Evolutionary conservation across 1,140 invertebrate species (phyloP).

Genomic region (Papilio aristodemus): DNA sequence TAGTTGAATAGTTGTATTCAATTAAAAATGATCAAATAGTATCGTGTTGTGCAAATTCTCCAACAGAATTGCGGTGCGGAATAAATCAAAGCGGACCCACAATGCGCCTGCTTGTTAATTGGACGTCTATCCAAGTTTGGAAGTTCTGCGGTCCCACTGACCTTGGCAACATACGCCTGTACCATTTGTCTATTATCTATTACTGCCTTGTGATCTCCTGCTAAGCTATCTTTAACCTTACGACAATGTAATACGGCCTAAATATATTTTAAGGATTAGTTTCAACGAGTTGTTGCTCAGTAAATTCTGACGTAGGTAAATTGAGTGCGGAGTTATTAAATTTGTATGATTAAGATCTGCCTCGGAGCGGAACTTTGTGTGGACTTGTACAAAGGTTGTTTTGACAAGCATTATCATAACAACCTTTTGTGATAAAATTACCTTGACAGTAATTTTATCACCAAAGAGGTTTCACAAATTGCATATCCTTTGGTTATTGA

Average conservation of each 20-base stretch:
- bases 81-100: conserved; percentile 22
- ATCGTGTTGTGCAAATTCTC: conserved; percentile 2
- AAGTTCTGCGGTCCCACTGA: conserved; percentile 21
- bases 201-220: not conserved
- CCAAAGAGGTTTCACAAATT: not conserved
- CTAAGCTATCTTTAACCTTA: not conserved
- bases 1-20: no score
- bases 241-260: not conserved
- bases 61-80: conserved; percentile 1
- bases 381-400: not conserved
- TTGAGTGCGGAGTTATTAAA: conserved; percentile 17
- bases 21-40: conserved; percentile 7
- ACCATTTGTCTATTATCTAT: not conserved
- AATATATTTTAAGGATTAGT: not conserved
- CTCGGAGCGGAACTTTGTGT: conserved; percentile 4
- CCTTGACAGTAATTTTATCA: not conserved
- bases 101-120: conserved; percentile 28
- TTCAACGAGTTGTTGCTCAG: conserved; percentile 4
- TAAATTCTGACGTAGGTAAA: conserved; percentile 21
- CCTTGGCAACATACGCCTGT: conserved; percentile 20
- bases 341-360: conserved; percentile 20
- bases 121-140: conserved; percentile 26
- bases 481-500: no score
- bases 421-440: no score
- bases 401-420: conserved; percentile 7